phyloP scores from a whole-genome alignment of 2,113 vertebrate genomes.

The Corythornis madagascariensis region DNA sequence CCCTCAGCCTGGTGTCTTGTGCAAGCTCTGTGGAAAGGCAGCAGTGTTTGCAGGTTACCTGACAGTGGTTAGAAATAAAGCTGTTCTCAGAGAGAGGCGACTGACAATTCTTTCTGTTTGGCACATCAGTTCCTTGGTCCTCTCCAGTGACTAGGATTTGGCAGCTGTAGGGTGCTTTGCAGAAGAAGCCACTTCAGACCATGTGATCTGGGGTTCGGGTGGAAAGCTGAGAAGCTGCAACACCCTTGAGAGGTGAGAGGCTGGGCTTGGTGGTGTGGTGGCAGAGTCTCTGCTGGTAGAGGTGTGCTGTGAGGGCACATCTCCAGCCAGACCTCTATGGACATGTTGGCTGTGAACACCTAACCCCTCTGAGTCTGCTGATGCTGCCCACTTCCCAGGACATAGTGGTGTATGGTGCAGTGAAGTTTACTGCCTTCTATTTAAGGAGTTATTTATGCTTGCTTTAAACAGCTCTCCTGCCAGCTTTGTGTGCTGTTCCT shows the following conservation, averaged over 20 bases:
- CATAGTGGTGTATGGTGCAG: fast-evolving
- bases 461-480: background rate
- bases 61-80: background rate
- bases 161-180: background rate
- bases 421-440: background rate
- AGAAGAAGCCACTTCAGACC: background rate
- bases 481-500: background rate
- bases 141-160: background rate
- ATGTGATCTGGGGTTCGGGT: background rate
- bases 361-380: background rate
- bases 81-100: background rate
- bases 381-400: background rate
- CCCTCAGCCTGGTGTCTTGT: background rate
- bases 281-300: background rate
- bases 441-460: background rate
- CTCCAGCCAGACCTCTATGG: background rate
- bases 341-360: fast-evolving
- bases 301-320: background rate
- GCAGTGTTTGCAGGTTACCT: background rate
- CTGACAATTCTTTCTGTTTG: background rate
- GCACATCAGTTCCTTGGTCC: background rate
- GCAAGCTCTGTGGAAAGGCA: background rate
- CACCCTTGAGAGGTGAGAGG: background rate
- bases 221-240: background rate
- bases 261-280: background rate